Base-by-base conservation (phyloP, 2,888 invertebrate species). In the Geotrupes spiniger region DNA sequence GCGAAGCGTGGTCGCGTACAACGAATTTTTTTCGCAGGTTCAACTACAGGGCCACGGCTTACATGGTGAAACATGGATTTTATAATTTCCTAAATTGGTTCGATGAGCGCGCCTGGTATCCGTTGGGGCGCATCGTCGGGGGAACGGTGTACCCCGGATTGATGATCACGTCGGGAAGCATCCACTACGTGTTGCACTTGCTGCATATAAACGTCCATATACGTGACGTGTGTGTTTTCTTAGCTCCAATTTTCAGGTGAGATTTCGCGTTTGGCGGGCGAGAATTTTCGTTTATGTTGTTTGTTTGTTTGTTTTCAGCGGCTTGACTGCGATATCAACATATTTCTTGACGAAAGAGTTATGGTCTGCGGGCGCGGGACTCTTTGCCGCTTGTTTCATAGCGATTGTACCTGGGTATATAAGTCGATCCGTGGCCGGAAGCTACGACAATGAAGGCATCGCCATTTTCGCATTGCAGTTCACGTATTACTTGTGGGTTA, bases 11-110 rank as follows among this genome's bases (percentile, higher is more conserved):
- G 10, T 11, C 11, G 10, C 9, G 29, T 11, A 29, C 4, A 29
- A 16, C 14, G n/a, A 21, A 33, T 41, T 9, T 10, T 38, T 28
- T 28, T 51, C 77, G 46, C 70, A 94, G 94, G 94, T 99, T 99
- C 73, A 99, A 99, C 77, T 99, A 99, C 73, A 85, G 99, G 67
- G 89, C 98, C 1, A 99, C 99, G 4, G 96, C 96, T 11, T 94
- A 97, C 71, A 99, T 99, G 98, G 98, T 98, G 16, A 85, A 97
- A 73, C 91, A 98, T 88, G 98, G 97, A 25, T 99, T 94, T 76
- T 99, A 99, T 76, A 93, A 98, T 72, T 99, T 99, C 74, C 77
- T 99, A 54, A 99, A 99, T 75, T 99, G 99, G 99, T 99, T 99
- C 72, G 99, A 99, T 74, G 99, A 99, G 70, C 79, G 98, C 63